Conservation (phyloP, 2,888 invertebrate genomes). For the Petrolisthes cinctipes region DNA sequence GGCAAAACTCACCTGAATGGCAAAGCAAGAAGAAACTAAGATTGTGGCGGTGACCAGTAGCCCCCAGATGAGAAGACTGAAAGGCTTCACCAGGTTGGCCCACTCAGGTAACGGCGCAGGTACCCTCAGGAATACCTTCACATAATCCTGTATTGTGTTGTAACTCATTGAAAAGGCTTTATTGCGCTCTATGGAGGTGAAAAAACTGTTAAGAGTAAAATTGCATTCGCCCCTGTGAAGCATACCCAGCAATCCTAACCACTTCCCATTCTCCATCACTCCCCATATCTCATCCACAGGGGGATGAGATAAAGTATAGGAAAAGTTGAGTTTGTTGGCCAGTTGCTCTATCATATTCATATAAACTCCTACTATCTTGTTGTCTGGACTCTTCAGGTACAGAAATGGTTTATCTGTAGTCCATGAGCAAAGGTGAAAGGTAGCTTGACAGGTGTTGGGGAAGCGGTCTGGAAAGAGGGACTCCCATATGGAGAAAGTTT, state of each 20-base stretch:
- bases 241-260: neutral
- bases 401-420: neutral
- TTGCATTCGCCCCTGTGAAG: neutral
- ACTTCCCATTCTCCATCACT: neutral
- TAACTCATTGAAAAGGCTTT: neutral
- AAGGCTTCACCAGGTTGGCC: neutral
- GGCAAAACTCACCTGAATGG: neutral
- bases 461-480: slow-evolving; percentile 6
- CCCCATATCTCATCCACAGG: neutral
- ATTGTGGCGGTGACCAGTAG: neutral
- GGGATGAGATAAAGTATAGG: neutral
- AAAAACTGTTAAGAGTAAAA: neutral
- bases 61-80: neutral
- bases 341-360: neutral
- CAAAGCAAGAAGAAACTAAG: neutral
- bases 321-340: slow-evolving; percentile 8
- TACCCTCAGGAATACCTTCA: neutral
- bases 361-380: neutral
- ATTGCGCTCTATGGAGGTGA: neutral
- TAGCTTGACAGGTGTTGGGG: neutral
- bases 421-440: neutral
- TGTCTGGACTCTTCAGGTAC: neutral
- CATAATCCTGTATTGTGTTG: neutral
- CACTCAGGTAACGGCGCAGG: neutral
- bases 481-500: neutral